Conservation (phyloP, 2,888 invertebrate species). For the Diarsia rubi region DNA sequence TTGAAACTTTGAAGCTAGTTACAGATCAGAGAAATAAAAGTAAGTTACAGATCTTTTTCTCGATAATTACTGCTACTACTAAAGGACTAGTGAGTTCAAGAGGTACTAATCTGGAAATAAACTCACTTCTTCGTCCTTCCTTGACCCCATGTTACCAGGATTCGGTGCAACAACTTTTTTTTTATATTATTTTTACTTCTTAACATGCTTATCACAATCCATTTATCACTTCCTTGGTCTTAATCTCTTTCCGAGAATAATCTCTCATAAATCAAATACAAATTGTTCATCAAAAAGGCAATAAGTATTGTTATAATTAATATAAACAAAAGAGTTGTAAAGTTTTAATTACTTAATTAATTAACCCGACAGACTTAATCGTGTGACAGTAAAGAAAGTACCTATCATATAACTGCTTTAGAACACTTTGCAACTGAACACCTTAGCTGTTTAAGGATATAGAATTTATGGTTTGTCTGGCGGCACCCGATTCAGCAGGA, state of each 20-base stretch:
- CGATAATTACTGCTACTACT: background rate
- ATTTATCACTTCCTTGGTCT: too few species aligned
- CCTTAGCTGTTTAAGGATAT: conserved; percentile 4
- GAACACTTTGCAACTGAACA: conserved; percentile 15
- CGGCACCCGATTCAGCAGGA: conserved; percentile 7
- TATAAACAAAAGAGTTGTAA: background rate
- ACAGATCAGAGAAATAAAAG: conserved; percentile 6
- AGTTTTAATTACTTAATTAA: too few species aligned
- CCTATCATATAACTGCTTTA: background rate
- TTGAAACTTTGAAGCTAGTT: background rate
- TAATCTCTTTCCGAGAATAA: background rate
- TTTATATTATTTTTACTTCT: too few species aligned
- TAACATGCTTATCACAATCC: too few species aligned
- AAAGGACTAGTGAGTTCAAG: background rate
- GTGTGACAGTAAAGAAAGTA: background rate
- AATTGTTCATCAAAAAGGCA: background rate
- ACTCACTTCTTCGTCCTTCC: too few species aligned
- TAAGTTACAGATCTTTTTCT: background rate
- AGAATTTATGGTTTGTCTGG: conserved; percentile 23
- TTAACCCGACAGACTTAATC: background rate
- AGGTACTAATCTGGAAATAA: background rate
- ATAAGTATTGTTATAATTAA: background rate
- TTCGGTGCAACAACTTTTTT: too few species aligned
- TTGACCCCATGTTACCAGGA: too few species aligned
- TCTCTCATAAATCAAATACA: conserved; percentile 19